Evolutionary conservation across 2,888 invertebrate species (phyloP).

Genomic region (Ernsta delagoae): DNA sequence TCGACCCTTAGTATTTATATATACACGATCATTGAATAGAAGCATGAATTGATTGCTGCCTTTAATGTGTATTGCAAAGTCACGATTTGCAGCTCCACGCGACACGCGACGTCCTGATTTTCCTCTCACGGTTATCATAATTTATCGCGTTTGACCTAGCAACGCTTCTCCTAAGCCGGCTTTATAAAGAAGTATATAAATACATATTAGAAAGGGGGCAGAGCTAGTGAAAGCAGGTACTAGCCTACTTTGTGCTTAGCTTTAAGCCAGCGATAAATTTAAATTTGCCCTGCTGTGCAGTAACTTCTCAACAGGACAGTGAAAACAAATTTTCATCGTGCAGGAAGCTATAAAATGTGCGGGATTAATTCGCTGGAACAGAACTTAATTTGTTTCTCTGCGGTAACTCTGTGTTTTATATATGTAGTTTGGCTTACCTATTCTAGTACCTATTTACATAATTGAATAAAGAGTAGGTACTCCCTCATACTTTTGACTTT

Average conservation of each 20-base stretch:
- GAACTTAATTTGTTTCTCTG: slow-evolving; percentile 14
- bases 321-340: slow-evolving; percentile 26
- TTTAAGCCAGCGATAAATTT: slow-evolving; percentile 33
- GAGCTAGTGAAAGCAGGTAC: slow-evolving; percentile 18
- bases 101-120: not conserved
- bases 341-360: slow-evolving; percentile 18
- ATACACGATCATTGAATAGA: no score
- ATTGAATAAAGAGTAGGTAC: not conserved
- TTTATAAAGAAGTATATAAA: slow-evolving; percentile 36
- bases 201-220: slow-evolving; percentile 28
- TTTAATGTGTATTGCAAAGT: not conserved
- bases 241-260: slow-evolving; percentile 15
- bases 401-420: not conserved
- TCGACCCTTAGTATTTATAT: no score
- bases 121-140: slow-evolving; percentile 1
- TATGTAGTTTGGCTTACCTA: not conserved
- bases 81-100: not conserved
- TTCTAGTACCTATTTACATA: not conserved
- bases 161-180: slow-evolving; percentile 19
- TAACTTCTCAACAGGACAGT: slow-evolving; percentile 20
- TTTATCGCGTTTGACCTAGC: slow-evolving; percentile 32
- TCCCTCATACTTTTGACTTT: no score
- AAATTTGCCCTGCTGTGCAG: slow-evolving; percentile 29
- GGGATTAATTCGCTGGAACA: slow-evolving; percentile 11
- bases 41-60: no score